Evolutionary conservation across 2,888 invertebrate species (phyloP), one percentile per base, ranked within the genome.

Genomic region (Adelognathus sp.): DNA sequence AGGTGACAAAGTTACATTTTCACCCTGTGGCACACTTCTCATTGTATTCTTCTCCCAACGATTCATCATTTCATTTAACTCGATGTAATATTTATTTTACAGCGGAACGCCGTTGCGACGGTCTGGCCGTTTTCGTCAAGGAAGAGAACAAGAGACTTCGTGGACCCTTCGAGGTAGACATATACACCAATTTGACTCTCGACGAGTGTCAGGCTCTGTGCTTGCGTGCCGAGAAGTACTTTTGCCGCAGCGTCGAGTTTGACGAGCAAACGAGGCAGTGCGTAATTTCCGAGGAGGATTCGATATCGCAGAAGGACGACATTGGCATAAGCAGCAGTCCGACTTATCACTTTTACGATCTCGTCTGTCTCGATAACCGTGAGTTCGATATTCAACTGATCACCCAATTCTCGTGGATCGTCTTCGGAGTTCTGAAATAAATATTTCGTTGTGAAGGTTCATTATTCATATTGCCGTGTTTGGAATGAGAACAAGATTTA

Each of bases 161-260:
- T 27, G 97, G 97, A 50, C 97, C 97, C 3, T 97, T 97, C 89
- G 97, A 97, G 91, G 96, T 97, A 39, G 97, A 97, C 88, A 95
- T 97, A 39, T 96, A 96, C 88, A 96, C 95, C 56, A 97, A 97
- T 88, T 94, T 97, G 92, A 97, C 97, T 2, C 92, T 97, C 81
- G 96, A 97, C 84, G 97, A 97, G 92, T 97, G 97, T 86, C 97
- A 97, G 90, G 95, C 96, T 1, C 96, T 97, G 94, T 97, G 97
- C 89, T 94, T 97, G 46, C 93, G 96, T 74, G 97, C 97, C 11
- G 97, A 97, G 90, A 97, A 97, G 94, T 97, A 96, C 90, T 97
- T 97, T 87, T 97, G 97, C 88, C 95, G 97, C 31, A 97, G 97
- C 1, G 95, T 98, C 52, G 97, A 97, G 89, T 97, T 96, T 88